A percentile compares a stretch with the other conserved stretches of the same genome.
phyloP scores from a whole-genome alignment of 1,140 invertebrate genomes.

The Pachypeltis micranthus region DNA sequence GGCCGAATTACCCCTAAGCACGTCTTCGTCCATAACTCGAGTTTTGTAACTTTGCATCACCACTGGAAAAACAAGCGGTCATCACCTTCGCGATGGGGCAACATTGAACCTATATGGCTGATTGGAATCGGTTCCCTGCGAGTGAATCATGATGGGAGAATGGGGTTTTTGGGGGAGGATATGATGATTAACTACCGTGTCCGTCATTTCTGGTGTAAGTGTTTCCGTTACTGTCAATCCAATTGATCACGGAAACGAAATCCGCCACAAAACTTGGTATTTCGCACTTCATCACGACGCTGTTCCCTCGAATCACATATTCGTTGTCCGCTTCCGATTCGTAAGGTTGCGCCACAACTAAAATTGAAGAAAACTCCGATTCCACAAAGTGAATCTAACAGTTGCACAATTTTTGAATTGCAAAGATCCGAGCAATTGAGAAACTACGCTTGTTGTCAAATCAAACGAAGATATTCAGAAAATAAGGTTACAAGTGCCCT shows the following conservation, averaged over 20 bases:
- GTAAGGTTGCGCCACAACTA: constrained; percentile 72
- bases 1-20: constrained; percentile 81
- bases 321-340: constrained; percentile 81
- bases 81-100: not conserved
- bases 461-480: too few relatives aligned
- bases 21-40: constrained; percentile 85
- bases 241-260: constrained; percentile 75
- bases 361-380: too few relatives aligned
- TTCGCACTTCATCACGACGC: constrained; percentile 84
- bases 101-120: not conserved
- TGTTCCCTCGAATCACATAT: constrained; percentile 84
- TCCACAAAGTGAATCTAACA: too few relatives aligned
- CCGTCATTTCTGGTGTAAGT: constrained; percentile 15
- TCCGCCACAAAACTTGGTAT: constrained; percentile 88
- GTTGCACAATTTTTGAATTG: too few relatives aligned
- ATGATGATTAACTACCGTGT: not conserved
- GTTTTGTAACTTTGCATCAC: constrained; percentile 79
- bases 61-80: constrained; percentile 44
- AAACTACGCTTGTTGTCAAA: too few relatives aligned
- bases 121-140: not conserved
- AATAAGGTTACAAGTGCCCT: too few relatives aligned
- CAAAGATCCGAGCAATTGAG: too few relatives aligned
- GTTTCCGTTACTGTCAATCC: constrained; percentile 44
- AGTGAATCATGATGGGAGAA: not conserved
- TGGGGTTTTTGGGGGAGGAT: not conserved